Evolutionary conservation across 2,797 vertebrate species (phyloP).

Genomic region (Aphelocoma californica): DNA sequence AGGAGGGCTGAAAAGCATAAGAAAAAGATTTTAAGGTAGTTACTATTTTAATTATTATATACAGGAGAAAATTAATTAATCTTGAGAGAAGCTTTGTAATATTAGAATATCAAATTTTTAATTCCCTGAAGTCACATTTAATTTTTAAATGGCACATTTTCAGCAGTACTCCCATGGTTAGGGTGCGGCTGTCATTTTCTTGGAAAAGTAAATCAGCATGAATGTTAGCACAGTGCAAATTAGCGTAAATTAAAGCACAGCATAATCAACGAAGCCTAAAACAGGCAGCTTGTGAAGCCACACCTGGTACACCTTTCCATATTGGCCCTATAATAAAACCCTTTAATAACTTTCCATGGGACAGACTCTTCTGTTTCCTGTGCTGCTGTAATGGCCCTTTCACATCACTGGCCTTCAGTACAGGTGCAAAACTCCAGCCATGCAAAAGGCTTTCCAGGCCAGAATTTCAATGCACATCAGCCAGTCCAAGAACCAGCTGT

Average conservation of each 20-base stretch:
- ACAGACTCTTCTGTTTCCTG: neutral
- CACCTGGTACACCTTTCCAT: neutral
- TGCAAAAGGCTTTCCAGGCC: neutral
- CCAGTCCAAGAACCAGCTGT: neutral
- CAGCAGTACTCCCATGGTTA: neutral
- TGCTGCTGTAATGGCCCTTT: neutral
- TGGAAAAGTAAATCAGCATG: neutral
- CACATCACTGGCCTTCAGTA: neutral
- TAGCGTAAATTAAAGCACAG: neutral
- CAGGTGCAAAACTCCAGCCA: neutral
- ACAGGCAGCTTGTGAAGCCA: neutral
- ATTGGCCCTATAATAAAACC: neutral
- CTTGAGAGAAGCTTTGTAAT: neutral
- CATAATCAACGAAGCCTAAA: neutral
- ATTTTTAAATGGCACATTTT: neutral
- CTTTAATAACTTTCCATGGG: neutral
- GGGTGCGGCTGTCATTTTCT: neutral
- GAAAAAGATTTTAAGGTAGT: neutral
- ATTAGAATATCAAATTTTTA: neutral
- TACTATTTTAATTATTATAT: neutral
- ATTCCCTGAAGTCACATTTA: neutral
- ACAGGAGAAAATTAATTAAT: neutral
- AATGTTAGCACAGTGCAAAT: neutral
- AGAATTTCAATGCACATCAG: neutral
- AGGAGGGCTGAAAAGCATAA: neutral